Evolutionary conservation across 2,888 invertebrate species (phyloP).

Genomic region (Chloromyia formosa): DNA sequence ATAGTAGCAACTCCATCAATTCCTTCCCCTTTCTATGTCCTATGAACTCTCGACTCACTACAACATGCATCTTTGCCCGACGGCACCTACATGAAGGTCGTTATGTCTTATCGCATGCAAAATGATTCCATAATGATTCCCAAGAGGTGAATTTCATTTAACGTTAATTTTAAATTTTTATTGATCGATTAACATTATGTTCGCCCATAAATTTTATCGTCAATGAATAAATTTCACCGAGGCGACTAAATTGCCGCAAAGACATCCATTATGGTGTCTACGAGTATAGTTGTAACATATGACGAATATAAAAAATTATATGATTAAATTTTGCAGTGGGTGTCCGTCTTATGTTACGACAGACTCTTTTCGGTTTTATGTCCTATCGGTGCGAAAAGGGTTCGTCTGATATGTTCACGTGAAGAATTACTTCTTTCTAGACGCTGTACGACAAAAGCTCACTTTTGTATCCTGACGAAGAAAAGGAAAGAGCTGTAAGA

Average conservation of each 20-base stretch:
- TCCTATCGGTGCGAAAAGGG: neutral
- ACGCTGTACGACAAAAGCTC: neutral
- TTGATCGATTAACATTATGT: slow-evolving; percentile 35
- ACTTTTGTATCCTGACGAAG: neutral
- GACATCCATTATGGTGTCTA: neutral
- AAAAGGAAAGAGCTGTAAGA: neutral
- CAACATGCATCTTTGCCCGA: too few species aligned
- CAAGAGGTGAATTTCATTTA: slow-evolving; percentile 14
- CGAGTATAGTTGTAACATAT: neutral
- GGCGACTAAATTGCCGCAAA: neutral
- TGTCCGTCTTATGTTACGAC: too few species aligned
- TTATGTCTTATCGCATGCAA: neutral
- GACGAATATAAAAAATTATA: slow-evolving; percentile 3
- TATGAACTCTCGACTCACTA: too few species aligned
- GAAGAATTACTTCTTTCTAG: neutral
- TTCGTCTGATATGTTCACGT: neutral
- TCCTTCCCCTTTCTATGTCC: too few species aligned
- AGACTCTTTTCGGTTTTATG: neutral
- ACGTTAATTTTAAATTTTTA: slow-evolving; percentile 30
- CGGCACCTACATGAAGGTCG: neutral
- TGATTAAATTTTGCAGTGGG: neutral
- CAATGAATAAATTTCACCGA: slow-evolving; percentile 30
- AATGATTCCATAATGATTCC: slow-evolving; percentile 7
- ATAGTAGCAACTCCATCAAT: too few species aligned
- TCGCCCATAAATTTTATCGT: slow-evolving; percentile 30